Evolutionary conservation across 1,140 invertebrate species (phyloP), one percentile per base, ranked within the genome.

Genomic region (Atopsyche davidsoni): DNA sequence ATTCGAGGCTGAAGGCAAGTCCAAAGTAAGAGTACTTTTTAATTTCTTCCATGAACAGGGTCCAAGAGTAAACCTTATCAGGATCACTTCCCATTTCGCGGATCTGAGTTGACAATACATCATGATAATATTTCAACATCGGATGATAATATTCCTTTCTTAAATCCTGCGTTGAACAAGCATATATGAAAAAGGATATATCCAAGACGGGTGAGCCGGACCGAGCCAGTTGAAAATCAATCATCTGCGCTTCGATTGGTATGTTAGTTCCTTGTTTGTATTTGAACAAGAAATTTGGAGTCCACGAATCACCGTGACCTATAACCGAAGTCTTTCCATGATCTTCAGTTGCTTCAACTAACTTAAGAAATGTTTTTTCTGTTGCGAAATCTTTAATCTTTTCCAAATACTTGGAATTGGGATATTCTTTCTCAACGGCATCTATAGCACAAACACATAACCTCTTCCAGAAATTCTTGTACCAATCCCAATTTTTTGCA

Each of bases 271-370:
- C 58, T 4, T 69, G 55, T 3, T 64, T 55, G 46, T 77, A 75
- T 46, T 75, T 72, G 9, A 77, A 75, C 2, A 87, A 60, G 59
- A 87, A 86, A 62, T 87, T 87, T 25, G 82, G 83, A 0, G 78
- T 77, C 84, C 84, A 87, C 22, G 76, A 78, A 63, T 87, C 85
- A 1, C 85, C 85, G 47, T 86, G 83, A 6, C 74, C 77, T 17
- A 86, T 73, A 0, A 82, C 78, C 22, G 73, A 77, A 24, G 72
- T 68, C 10, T 63, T 65, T 24, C 49, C 48, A 19, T 54, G 67
- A 46, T 46, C 53, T 7, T 54, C 58, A 0, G 58, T 61, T 0
- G 67, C 67, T 32, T 62, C 59, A 1, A 66, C 58, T 67, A 70
- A 67, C 10, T 65, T 58, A 7, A 60, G 32, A 31, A 68, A 73